Conservation (phyloP, 30 jellyfish, hydroid and myxozoan species). For the Aurelia sp. region DNA sequence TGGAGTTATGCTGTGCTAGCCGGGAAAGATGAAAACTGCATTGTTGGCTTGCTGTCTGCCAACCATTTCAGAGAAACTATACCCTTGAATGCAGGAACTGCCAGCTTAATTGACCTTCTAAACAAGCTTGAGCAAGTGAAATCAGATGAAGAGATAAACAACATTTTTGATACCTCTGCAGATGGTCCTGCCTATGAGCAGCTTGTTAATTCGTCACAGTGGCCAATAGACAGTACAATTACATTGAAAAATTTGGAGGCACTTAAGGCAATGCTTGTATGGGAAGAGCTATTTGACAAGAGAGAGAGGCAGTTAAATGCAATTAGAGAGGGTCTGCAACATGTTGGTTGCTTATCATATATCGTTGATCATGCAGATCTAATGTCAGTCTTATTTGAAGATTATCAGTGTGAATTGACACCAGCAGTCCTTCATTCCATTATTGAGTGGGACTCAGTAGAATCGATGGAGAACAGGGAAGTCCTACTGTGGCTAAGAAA, state of each 20-base stretch:
- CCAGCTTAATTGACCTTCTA: conserved; percentile 5
- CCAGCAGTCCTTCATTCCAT: neutral
- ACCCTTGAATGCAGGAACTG: conserved; percentile 60
- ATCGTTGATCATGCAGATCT: neutral
- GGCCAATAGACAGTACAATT: conserved; percentile 15
- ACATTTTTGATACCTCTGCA: conserved; percentile 16
- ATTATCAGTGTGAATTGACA: neutral
- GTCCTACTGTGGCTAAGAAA: conserved; percentile 1
- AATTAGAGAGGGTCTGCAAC: conserved; percentile 33
- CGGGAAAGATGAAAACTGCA: conserved; percentile 21
- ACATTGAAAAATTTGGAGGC: conserved; percentile 23
- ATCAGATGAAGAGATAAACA: conserved; percentile 31
- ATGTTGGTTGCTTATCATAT: neutral
- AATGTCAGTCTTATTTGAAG: neutral
- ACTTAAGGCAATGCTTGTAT: conserved; percentile 13
- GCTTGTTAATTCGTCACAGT: conserved; percentile 38
- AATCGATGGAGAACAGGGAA: neutral
- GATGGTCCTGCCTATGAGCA: conserved; percentile 75
- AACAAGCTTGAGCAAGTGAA: conserved; percentile 3
- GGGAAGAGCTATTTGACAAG: conserved; percentile 49
- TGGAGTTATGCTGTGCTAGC: conserved; percentile 32
- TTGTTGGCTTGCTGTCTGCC: conserved; percentile 9
- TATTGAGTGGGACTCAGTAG: neutral
- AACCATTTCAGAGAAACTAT: conserved; percentile 1
- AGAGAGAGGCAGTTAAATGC: conserved; percentile 58